These are phyloP conservation scores for Microtus richardsoni DNA, from an alignment of 2,113 vertebrate species.

Conservation along the genomic window DNA sequence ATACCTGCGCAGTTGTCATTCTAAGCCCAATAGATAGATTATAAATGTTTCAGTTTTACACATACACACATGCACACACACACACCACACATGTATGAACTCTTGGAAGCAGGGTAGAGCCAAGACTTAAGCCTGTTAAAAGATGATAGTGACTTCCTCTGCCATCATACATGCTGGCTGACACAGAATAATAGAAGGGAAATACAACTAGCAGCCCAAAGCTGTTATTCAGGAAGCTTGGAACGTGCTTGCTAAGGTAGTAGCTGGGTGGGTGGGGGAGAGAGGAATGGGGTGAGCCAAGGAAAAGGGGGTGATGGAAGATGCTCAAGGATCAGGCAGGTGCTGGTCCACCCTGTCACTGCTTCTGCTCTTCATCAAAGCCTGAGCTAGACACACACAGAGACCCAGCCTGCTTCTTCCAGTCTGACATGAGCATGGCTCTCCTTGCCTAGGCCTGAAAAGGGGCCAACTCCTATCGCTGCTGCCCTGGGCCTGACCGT, in stretches of 20 bases:
- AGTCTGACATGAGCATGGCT: accelerated
- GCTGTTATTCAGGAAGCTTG: not conserved
- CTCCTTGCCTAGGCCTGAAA: not conserved
- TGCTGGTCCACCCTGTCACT: accelerated
- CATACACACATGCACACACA: not conserved
- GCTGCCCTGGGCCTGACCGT: not conserved
- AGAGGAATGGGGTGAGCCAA: not conserved
- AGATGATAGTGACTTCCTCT: not conserved
- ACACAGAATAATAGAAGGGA: conserved; percentile 7
- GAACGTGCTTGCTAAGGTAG: not conserved
- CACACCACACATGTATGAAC: not conserved
- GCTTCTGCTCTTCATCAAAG: not conserved
- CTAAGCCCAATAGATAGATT: not conserved
- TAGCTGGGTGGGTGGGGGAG: not conserved
- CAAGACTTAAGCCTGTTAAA: conserved; percentile 19
- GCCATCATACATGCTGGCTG: not conserved
- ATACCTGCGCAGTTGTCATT: not conserved
- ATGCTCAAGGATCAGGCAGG: not conserved
- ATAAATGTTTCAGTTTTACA: not conserved
- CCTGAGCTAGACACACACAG: not conserved
- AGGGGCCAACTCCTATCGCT: not conserved
- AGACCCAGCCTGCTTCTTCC: not conserved
- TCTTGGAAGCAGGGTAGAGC: not conserved
- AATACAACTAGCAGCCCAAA: not conserved
- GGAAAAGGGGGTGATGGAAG: not conserved